phyloP scores from a whole-genome alignment of 2,888 invertebrate genomes.

The Julus scandinavius region DNA sequence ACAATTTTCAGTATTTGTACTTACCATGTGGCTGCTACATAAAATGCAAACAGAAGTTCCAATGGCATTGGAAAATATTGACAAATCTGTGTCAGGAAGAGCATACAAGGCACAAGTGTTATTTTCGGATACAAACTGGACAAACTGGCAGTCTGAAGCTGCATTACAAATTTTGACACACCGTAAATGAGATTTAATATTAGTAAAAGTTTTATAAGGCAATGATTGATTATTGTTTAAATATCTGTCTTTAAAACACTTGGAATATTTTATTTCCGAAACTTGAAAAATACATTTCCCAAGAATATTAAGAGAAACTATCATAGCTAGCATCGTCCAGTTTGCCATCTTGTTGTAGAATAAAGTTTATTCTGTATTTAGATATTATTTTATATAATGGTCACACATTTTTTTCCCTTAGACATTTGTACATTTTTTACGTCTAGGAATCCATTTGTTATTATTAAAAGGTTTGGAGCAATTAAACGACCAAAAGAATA shows the following conservation, averaged over 20 bases:
- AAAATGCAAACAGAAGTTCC: slow-evolving; percentile 7
- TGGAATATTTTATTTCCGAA: background rate
- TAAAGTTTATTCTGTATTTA: background rate
- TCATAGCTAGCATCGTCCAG: background rate
- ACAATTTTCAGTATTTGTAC: background rate
- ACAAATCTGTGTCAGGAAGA: background rate
- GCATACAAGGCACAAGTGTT: background rate
- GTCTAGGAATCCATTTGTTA: background rate
- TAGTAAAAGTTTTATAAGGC: background rate
- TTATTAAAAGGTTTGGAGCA: background rate
- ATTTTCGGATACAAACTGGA: background rate
- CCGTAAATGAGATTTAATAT: background rate
- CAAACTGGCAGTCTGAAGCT: background rate
- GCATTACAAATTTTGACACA: background rate
- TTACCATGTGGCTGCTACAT: slow-evolving; percentile 5
- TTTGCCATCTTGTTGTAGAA: background rate
- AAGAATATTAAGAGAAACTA: background rate
- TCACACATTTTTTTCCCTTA: background rate
- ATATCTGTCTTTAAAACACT: background rate
- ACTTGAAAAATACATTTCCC: background rate
- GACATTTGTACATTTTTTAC: background rate
- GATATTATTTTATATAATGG: background rate
- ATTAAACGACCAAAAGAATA: background rate
- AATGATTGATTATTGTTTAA: background rate
- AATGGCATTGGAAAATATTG: background rate